These are phyloP conservation scores for Morpho achilles DNA, from an alignment of 2,888 invertebrate genomes.

Conservation along the genomic window DNA sequence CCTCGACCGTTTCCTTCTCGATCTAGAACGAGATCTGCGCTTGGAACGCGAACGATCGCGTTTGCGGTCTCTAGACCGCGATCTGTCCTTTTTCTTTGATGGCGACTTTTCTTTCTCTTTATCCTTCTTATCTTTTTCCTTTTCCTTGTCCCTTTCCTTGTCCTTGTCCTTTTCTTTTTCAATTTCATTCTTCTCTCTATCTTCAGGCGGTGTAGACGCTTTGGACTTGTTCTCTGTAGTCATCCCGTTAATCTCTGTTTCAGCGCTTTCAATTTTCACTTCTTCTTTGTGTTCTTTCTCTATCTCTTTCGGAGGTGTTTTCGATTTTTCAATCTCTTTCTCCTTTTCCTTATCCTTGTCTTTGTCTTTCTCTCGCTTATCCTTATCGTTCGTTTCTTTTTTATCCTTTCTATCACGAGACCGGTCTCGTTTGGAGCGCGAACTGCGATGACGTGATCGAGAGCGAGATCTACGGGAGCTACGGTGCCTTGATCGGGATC, in stretches of 20 bases:
- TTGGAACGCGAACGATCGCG: constrained; percentile 78
- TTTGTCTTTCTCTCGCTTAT: constrained; percentile 49
- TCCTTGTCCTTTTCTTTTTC: constrained; percentile 32
- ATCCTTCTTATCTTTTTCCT: constrained; percentile 31
- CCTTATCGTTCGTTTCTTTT: constrained; percentile 41
- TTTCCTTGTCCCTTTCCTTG: constrained; percentile 24
- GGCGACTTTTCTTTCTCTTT: constrained; percentile 52
- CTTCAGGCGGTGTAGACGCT: constrained; percentile 50
- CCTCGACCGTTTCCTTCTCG: constrained; percentile 68
- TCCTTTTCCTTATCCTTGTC: constrained; percentile 36
- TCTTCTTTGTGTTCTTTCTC: constrained; percentile 53
- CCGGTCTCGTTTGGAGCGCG: constrained; percentile 70
- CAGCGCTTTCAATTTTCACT: constrained; percentile 43
- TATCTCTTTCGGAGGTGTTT: constrained; percentile 48
- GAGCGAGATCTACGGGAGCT: constrained; percentile 77
- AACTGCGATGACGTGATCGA: constrained; percentile 76
- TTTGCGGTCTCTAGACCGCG: constrained; percentile 65
- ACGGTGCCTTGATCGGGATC: constrained; percentile 78
- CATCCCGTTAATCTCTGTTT: constrained; percentile 51
- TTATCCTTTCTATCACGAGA: constrained; percentile 54
- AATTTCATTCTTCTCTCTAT: constrained; percentile 39
- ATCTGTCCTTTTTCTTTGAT: constrained; percentile 66
- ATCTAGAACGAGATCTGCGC: constrained; percentile 80
- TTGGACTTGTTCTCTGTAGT: constrained; percentile 50
- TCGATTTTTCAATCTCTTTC: constrained; percentile 58